Conservation (phyloP, 2,888 invertebrate genomes). For the Drosophila paranaensis region DNA sequence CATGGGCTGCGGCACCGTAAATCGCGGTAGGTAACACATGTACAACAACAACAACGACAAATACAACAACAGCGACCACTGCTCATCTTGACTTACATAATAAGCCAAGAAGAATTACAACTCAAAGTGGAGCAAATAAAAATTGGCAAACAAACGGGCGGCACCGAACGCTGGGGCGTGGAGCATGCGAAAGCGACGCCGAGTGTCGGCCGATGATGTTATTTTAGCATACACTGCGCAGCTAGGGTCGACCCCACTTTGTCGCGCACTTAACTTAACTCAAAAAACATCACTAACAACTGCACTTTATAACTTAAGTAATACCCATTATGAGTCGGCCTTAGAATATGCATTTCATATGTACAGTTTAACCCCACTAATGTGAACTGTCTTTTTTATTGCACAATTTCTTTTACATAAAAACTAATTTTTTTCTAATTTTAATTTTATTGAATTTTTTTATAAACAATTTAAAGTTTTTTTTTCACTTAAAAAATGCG, state of each 20-base stretch:
- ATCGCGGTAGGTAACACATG: slow-evolving; percentile 40
- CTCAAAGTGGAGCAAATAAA: slow-evolving; percentile 65
- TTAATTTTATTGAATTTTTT: too few species aligned
- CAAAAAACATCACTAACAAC: neutral
- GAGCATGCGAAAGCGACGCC: neutral
- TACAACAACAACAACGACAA: slow-evolving; percentile 18
- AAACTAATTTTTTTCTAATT: too few species aligned
- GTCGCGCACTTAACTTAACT: neutral
- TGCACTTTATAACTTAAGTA: neutral
- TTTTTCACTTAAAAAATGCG: too few species aligned
- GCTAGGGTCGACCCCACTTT: neutral
- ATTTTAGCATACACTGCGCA: slow-evolving; percentile 5
- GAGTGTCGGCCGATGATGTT: slow-evolving; percentile 3
- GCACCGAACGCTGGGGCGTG: slow-evolving; percentile 5
- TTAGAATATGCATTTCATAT: neutral
- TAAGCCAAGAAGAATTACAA: slow-evolving; percentile 54
- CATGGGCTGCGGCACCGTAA: slow-evolving; percentile 46
- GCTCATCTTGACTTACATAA: slow-evolving; percentile 48
- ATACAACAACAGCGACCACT: slow-evolving; percentile 29
- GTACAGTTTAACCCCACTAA: neutral
- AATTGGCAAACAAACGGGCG: slow-evolving; percentile 62
- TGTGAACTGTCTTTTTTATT: neutral
- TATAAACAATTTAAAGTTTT: too few species aligned
- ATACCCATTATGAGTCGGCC: too few species aligned
- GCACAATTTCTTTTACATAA: too few species aligned